A percentile compares a stretch with the other conserved stretches of the same genome.
phyloP scores from a whole-genome alignment of 2,888 invertebrate species.

The Lysandra bellargus region DNA sequence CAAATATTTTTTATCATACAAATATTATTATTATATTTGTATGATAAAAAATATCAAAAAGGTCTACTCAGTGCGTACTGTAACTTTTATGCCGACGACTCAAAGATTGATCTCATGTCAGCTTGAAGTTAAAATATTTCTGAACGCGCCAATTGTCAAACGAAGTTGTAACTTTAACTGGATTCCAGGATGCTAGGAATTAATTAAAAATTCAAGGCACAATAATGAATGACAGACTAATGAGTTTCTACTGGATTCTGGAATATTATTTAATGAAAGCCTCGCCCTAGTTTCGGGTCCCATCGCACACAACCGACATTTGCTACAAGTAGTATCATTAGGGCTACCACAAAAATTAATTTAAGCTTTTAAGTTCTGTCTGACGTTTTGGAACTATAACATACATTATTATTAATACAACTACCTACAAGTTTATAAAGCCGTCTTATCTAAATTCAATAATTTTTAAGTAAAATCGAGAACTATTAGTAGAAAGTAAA shows the following conservation, averaged over 20 bases:
- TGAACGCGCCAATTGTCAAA: not conserved
- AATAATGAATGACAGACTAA: constrained; percentile 26
- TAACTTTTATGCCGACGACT: not conserved
- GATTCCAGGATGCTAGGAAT: constrained; percentile 14
- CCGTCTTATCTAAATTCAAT: too few species aligned
- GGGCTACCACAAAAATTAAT: not conserved
- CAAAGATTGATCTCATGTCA: not conserved
- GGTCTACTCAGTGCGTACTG: too few species aligned
- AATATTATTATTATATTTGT: too few species aligned
- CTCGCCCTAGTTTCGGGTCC: constrained; percentile 27
- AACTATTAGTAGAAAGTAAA: too few species aligned
- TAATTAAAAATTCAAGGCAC: not conserved
- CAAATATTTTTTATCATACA: too few species aligned
- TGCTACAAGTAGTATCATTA: constrained; percentile 26
- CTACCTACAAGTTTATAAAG: too few species aligned
- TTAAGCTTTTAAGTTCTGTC: not conserved
- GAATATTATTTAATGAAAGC: constrained; percentile 26
- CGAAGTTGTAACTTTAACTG: not conserved
- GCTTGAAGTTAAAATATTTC: not conserved
- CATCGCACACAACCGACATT: constrained; percentile 27
- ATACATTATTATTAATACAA: too few species aligned
- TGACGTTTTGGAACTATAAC: not conserved
- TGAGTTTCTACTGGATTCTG: constrained; percentile 28
- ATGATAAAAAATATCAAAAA: too few species aligned
- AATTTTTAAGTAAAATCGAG: too few species aligned